A percentile compares a stretch with the other conserved stretches of the same genome.
phyloP scores from a whole-genome alignment of 2,888 invertebrate genomes.

The Silvanus unidentatus region DNA sequence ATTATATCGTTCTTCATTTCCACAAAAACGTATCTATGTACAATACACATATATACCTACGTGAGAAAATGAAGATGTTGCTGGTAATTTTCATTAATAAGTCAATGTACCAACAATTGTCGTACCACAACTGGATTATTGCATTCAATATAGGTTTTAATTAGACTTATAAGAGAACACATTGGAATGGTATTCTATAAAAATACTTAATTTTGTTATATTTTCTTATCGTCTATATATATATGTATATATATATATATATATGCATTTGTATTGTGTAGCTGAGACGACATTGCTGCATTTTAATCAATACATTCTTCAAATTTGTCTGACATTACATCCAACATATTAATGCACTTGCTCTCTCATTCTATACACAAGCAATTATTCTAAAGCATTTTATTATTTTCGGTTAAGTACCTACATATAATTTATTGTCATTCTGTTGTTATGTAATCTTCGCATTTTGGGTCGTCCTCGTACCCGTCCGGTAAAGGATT shows the following conservation, averaged over 20 bases:
- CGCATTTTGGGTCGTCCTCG: constrained; percentile 50
- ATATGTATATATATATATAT: constrained; percentile 5
- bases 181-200: constrained; percentile 14
- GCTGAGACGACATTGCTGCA: background rate
- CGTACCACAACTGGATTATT: constrained; percentile 8
- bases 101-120: constrained; percentile 12
- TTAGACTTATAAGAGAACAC: constrained; percentile 5
- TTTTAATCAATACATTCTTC: too few species aligned
- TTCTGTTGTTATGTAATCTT: too few species aligned
- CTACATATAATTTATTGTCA: too few species aligned
- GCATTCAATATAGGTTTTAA: constrained; percentile 12
- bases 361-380: too few species aligned
- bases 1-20: too few species aligned
- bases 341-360: too few species aligned
- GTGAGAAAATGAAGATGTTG: constrained; percentile 14
- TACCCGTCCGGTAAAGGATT: constrained; percentile 78
- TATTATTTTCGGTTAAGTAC: too few species aligned
- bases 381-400: too few species aligned
- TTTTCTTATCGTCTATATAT: too few species aligned
- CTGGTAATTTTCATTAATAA: constrained; percentile 13
- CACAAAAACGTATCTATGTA: too few species aligned
- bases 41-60: too few species aligned
- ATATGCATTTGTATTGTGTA: background rate
- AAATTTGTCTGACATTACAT: too few species aligned
- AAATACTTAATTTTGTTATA: constrained; percentile 7